Evolutionary conservation across 2,113 vertebrate species (phyloP).

Genomic region (Trochalopteron elliotii): DNA sequence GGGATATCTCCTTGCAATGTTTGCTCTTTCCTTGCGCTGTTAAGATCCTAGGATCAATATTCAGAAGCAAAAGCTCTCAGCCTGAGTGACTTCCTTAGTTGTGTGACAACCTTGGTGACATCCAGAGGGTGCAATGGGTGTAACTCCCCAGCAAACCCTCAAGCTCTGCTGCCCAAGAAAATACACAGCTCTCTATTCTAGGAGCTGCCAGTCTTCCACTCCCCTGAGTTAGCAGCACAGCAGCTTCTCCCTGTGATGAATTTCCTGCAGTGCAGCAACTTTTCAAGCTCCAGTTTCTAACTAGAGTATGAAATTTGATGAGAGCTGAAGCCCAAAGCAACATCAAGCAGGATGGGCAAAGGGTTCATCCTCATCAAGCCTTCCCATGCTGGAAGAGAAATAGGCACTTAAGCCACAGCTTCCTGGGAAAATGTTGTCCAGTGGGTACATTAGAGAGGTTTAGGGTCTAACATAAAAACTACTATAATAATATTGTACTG

Average conservation of each 20-base stretch:
- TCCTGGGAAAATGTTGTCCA: neutral
- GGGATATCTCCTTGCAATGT: neutral
- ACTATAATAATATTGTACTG: neutral
- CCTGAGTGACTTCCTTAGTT: neutral
- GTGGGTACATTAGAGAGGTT: neutral
- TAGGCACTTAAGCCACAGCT: neutral
- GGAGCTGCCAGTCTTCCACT: neutral
- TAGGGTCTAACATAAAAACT: neutral
- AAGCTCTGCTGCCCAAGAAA: neutral
- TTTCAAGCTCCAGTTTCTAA: neutral
- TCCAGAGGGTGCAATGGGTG: neutral
- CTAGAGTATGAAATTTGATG: neutral
- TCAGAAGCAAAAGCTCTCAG: neutral
- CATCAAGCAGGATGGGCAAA: neutral
- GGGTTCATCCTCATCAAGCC: neutral
- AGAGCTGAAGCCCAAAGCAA: neutral
- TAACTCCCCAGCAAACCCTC: neutral
- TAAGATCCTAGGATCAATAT: neutral
- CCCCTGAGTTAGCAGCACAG: neutral
- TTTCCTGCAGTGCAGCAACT: neutral
- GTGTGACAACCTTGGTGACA: neutral
- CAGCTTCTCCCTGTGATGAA: neutral
- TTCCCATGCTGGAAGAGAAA: neutral
- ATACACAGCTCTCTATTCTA: neutral
- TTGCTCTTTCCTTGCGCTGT: neutral